Evolutionary conservation across 2,797 vertebrate genomes (phyloP).

Genomic region (Sternotherus odoratus): DNA sequence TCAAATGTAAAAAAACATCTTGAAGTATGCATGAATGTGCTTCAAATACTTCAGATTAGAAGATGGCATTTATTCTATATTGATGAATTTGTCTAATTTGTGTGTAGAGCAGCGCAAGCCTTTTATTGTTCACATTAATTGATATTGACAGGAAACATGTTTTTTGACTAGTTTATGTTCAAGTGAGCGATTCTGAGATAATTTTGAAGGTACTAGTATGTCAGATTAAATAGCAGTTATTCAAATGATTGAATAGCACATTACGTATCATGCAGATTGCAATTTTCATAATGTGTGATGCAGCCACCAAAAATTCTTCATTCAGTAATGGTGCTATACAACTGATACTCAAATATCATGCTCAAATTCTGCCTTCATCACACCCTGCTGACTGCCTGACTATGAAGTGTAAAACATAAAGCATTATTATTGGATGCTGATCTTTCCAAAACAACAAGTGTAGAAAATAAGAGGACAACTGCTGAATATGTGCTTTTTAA

Average conservation of each 20-base stretch:
- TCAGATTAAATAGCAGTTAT: not conserved
- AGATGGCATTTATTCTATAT: not conserved
- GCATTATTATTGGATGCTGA: not conserved
- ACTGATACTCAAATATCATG: not conserved
- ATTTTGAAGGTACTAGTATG: not conserved
- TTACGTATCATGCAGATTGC: not conserved
- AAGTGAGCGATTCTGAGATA: not conserved
- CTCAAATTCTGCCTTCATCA: not conserved
- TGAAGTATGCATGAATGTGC: not conserved
- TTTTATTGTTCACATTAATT: not conserved
- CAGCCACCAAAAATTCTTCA: not conserved
- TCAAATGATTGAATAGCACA: not conserved
- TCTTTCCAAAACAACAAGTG: not conserved
- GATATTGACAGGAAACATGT: not conserved
- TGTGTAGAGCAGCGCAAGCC: not conserved
- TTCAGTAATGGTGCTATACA: not conserved
- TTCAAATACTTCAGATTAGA: not conserved
- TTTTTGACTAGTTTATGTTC: not conserved
- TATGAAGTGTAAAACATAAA: not conserved
- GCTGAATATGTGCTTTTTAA: not conserved
- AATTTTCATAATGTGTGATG: not conserved
- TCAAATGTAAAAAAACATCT: not conserved
- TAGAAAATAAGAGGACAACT: not conserved
- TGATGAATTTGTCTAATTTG: not conserved
- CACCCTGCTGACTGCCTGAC: not conserved